Base-by-base conservation (phyloP, 2,797 vertebrate species). In the Anguilla megastoma region DNA sequence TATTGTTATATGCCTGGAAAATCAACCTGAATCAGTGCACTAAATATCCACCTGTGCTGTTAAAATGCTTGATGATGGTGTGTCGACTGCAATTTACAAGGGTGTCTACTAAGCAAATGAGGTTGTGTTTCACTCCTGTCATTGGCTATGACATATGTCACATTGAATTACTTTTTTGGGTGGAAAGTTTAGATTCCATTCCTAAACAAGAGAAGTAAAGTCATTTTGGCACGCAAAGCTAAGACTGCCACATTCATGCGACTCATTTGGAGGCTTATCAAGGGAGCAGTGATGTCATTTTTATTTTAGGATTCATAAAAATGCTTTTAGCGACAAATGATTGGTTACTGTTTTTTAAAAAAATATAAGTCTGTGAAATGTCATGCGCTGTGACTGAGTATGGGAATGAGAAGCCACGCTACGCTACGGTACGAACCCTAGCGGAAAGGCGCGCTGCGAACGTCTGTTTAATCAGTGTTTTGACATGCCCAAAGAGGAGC, bases 401-500 rank as follows among this genome's bases (percentile, higher is more conserved):
- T 9, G 79, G 45, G 79, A 82, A 50, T 82, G 41, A 50, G 27
- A 10, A 48, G 48, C 24, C 5, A 45, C 10, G 7, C 41, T 79
- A 41, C 21, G 74, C 74, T 45, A 36, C 4, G 7, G 74, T 45
- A 45, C n/a, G 79, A 82, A 48, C 9, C 79, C 16, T 48, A 48
- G 45, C 36, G 24, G 33, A 82, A 82, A 82, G 41, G 18, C 18
- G 10, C 79, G n/a, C 45, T 10, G 21, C 79, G 2, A 0, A 1
- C 9, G 48, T 82, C 79, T 82, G 41, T 48, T 10, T 82, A 48
- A 82, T 82, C 79, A 82, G 14, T 82, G 79, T 50, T 82, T 82
- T 82, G 79, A 82, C 79, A 82, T 82, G n/a, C 41, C 41, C 41
- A 82, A 48, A 50, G 41, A 82, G 45, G 24, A 82, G 45, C 16